Percentiles rank a stretch among this genome's conserved stretches.
Conservation (phyloP, 2,113 vertebrate species). For the Pangasianodon gigas region DNA sequence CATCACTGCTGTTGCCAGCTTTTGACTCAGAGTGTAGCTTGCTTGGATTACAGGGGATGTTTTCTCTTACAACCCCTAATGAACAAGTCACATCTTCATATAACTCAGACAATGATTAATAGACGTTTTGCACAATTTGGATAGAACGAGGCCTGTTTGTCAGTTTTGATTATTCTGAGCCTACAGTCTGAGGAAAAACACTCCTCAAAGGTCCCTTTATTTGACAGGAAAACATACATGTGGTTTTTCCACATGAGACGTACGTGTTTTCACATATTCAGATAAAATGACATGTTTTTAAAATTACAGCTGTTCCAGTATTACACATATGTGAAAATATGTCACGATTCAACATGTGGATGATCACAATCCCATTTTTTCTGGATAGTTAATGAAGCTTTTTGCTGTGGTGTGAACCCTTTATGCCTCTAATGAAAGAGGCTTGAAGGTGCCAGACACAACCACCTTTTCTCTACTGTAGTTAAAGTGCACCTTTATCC, state of each 20-base stretch:
- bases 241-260: background rate
- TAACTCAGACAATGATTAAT: background rate
- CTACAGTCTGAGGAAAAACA: background rate
- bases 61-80: background rate
- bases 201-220: background rate
- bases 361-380: background rate
- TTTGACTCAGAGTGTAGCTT: slow-evolving; percentile 57
- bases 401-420: background rate
- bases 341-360: background rate
- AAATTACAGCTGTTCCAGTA: background rate
- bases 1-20: slow-evolving; percentile 49
- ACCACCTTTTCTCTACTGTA: background rate
- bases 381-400: background rate
- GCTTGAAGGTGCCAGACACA: background rate
- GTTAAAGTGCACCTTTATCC: background rate
- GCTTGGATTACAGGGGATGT: slow-evolving; percentile 18
- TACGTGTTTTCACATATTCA: too few relatives aligned
- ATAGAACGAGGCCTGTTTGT: background rate
- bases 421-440: background rate
- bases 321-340: background rate
- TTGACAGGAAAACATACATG: background rate
- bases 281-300: background rate
- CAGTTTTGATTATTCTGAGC: background rate
- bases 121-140: background rate
- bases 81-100: background rate